A percentile compares a stretch with the other conserved stretches of the same genome.
These are phyloP conservation scores for Charadrius vociferus DNA, from an alignment of 2,113 vertebrate species.

Conservation along the genomic window DNA sequence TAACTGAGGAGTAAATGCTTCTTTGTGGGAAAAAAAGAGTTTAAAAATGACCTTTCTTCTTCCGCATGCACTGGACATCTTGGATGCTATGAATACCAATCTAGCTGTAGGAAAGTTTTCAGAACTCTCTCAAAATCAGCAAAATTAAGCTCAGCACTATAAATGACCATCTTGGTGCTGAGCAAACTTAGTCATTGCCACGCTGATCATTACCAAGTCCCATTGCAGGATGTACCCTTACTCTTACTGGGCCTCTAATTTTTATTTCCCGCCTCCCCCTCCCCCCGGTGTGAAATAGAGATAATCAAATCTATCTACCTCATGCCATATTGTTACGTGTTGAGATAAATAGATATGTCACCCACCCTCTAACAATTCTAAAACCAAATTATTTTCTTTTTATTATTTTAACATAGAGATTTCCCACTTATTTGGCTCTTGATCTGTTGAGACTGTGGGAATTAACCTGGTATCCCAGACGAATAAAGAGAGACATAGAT, in stretches of 20 bases:
- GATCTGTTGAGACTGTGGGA: accelerated
- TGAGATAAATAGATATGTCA: background rate
- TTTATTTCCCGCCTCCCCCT: no score
- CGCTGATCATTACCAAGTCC: background rate
- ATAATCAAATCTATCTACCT: background rate
- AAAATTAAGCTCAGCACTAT: background rate
- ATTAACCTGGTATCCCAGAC: background rate
- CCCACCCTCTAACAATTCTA: accelerated
- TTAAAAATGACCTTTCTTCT: background rate
- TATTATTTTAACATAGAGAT: background rate
- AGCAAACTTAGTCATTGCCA: background rate
- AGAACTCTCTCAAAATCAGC: background rate
- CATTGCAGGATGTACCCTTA: background rate
- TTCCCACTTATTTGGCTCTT: accelerated
- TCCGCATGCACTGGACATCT: accelerated
- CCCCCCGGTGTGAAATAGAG: background rate
- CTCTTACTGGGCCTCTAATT: accelerated
- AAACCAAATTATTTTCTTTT: background rate
- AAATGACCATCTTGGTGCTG: background rate
- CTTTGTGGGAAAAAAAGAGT: background rate
- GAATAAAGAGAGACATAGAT: background rate
- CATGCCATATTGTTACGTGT: accelerated
- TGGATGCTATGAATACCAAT: background rate
- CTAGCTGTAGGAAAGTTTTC: background rate
- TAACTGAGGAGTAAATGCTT: background rate